These are phyloP conservation scores for Scaptomyza cyrtandrae DNA, from an alignment of 2,888 invertebrate species.

Conservation along the genomic window DNA sequence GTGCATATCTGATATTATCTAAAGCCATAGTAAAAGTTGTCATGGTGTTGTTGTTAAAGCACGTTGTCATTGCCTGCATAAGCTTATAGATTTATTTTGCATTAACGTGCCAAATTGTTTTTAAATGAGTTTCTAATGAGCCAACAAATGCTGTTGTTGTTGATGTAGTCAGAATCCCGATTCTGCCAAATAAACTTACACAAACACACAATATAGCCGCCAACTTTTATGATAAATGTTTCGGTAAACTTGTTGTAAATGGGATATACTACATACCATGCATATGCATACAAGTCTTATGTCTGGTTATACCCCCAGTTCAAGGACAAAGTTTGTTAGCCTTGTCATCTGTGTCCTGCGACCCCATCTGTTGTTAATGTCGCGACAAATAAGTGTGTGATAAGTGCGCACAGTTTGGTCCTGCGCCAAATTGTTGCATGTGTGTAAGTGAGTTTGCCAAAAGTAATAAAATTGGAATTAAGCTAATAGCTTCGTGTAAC, in stretches of 20 bases:
- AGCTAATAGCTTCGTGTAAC: conserved; percentile 30
- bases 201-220: conserved; percentile 21
- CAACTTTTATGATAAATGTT: conserved; percentile 69
- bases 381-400: conserved; percentile 69
- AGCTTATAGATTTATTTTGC: conserved; percentile 80
- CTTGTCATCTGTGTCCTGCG: conserved; percentile 54
- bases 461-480: conserved; percentile 45
- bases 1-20: conserved; percentile 22
- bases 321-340: conserved; percentile 77
- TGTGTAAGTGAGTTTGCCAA: conserved; percentile 23
- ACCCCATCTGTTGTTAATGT: conserved; percentile 23
- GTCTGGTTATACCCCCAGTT: conserved; percentile 28
- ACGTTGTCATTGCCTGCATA: conserved; percentile 63
- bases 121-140: conserved; percentile 81
- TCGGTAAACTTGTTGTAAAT: conserved; percentile 55
- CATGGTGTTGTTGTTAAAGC: conserved; percentile 17
- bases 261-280: conserved; percentile 39
- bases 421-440: conserved; percentile 45
- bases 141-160: conserved; percentile 64
- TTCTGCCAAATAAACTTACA: conserved; percentile 22
- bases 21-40: conserved; percentile 41
- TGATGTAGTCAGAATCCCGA: conserved; percentile 36
- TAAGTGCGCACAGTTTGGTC: conserved; percentile 59
- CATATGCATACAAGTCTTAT: conserved; percentile 8
- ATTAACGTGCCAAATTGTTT: conserved; percentile 80